Evolutionary conservation across 2,797 vertebrate species (phyloP).

Genomic region (Sebastes cheni): DNA sequence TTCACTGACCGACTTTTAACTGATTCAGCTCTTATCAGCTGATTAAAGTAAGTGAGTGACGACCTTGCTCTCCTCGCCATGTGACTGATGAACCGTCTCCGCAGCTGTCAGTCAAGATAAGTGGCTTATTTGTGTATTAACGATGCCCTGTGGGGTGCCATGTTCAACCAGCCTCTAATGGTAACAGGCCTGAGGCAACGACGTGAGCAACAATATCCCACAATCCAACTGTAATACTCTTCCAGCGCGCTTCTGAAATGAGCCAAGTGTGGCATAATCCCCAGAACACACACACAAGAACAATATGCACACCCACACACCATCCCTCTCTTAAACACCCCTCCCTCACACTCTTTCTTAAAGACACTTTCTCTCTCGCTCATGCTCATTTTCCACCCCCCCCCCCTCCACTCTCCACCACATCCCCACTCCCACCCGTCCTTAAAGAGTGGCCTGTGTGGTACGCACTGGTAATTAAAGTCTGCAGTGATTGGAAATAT

Average conservation of each 20-base stretch:
- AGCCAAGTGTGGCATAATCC: constrained; percentile 42
- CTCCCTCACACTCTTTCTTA: neutral
- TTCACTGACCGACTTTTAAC: neutral
- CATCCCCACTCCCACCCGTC: neutral
- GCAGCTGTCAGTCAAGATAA: constrained; percentile 51
- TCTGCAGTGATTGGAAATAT: constrained; percentile 82
- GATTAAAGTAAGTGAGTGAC: constrained; percentile 9
- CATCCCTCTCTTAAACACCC: neutral
- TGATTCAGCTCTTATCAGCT: neutral
- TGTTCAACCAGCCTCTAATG: constrained; percentile 42
- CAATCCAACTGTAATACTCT: constrained; percentile 20
- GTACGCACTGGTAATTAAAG: constrained; percentile 79
- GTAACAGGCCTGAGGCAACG: constrained; percentile 41
- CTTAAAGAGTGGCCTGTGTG: constrained; percentile 56
- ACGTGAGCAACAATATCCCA: constrained; percentile 32
- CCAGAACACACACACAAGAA: constrained; percentile 5
- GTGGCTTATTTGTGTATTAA: constrained; percentile 53
- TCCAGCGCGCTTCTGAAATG: constrained; percentile 21
- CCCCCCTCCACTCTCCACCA: neutral
- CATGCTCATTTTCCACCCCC: constrained; percentile 37
- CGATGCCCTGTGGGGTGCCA: constrained; percentile 14
- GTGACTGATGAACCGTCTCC: constrained; percentile 21
- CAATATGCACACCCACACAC: neutral
- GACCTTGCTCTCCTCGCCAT: neutral
- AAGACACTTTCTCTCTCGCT: constrained; percentile 14